These are phyloP conservation scores for Scelioninae gen. 1 DNA, from an alignment of 2,888 invertebrate species.

Conservation along the genomic window DNA sequence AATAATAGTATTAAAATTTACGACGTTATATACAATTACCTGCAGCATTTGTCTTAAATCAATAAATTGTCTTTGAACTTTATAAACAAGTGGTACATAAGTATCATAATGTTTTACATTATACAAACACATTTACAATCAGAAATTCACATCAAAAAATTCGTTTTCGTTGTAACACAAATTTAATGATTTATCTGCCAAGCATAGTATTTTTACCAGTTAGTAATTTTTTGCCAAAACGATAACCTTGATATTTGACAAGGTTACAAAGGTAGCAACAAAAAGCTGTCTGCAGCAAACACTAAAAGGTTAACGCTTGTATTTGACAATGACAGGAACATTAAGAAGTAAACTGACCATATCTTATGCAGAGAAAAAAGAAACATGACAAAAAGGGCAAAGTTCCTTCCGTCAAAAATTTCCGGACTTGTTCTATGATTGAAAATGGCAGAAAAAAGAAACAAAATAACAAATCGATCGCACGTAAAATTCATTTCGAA, in stretches of 20 bases:
- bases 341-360: conserved; percentile 4
- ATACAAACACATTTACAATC: no score
- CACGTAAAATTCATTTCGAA: conserved; percentile 3
- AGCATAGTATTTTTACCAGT: conserved; percentile 1
- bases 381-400: neutral
- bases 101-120: no score
- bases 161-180: no score
- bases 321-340: conserved; percentile 1
- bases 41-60: no score
- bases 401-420: conserved; percentile 12
- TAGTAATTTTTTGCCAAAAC: conserved; percentile 22
- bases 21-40: no score
- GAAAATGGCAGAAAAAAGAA: no score
- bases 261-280: conserved; percentile 16
- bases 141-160: no score
- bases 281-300: conserved; percentile 27
- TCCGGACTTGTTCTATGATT: neutral
- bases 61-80: no score
- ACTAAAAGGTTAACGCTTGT: conserved; percentile 10
- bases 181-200: neutral
- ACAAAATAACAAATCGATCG: conserved; percentile 23
- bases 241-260: conserved; percentile 30
- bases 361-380: neutral
- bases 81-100: no score
- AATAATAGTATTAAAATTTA: no score